Percentiles rank a stretch among this genome's conserved stretches.
These are phyloP conservation scores for Echinops telfairi DNA, from an alignment of 2,113 vertebrate species.

Conservation along the genomic window DNA sequence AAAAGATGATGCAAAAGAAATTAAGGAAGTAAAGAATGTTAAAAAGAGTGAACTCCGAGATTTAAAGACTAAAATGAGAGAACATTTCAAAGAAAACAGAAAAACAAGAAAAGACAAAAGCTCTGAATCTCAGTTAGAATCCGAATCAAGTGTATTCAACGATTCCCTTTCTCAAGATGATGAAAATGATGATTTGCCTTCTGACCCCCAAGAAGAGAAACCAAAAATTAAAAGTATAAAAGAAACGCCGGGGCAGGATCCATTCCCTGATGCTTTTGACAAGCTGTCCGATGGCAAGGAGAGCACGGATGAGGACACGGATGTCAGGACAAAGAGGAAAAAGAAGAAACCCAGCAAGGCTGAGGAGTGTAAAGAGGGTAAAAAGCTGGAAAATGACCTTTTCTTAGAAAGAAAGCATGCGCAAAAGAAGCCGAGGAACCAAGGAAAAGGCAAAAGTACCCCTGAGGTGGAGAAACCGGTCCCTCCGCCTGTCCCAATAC, in stretches of 20 bases:
- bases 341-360: conserved; percentile 90
- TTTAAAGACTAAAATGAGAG: conserved; percentile 87
- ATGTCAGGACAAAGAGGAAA: conserved; percentile 86
- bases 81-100: conserved; percentile 88
- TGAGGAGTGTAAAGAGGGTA: conserved; percentile 84
- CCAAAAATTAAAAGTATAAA: conserved; percentile 55
- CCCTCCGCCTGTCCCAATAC: not conserved
- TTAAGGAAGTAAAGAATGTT: conserved; percentile 87
- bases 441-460: conserved; percentile 80
- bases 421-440: conserved; percentile 83
- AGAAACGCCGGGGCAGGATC: conserved; percentile 74
- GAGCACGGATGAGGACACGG: conserved; percentile 86
- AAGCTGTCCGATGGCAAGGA: conserved; percentile 70
- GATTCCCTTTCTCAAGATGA: conserved; percentile 74
- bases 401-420: no score
- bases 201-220: conserved; percentile 79
- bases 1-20: conserved; percentile 93
- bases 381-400: conserved; percentile 86
- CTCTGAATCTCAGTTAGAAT: conserved; percentile 75
- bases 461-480: conserved; percentile 8
- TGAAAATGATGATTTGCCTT: conserved; percentile 72
- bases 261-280: conserved; percentile 62
- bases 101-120: conserved; percentile 83
- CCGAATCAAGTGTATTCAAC: conserved; percentile 65
- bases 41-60: conserved; percentile 89